Evolutionary conservation across 1,140 invertebrate species (phyloP), one percentile per base, ranked within the genome.

Genomic region (Drosophila littoralis): DNA sequence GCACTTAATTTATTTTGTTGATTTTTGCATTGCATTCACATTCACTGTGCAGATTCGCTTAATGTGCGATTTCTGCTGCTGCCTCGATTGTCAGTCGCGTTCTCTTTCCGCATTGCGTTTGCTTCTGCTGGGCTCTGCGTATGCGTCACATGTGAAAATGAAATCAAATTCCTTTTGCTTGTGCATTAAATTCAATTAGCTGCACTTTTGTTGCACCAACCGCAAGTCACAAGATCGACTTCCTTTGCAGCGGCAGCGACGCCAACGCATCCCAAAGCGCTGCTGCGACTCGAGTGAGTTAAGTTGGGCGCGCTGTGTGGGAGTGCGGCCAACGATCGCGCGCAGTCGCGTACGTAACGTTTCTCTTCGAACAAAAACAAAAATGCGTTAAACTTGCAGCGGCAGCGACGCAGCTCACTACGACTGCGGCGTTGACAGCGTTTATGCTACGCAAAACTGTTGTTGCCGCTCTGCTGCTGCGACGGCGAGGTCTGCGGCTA

Each of bases 161-260:
- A 82, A 82, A 67, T 81, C 66, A 79, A 72, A 82, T 83, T 82
- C 81, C 71, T 82, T 67, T 65, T 59, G 65, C 81, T 84, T 67
- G 73, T 79, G 77, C 76, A 86, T 88, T 86, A 89, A 86, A 83
- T 83, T 88, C 83, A 86, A 86, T 86, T 86, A 86, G 75, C 76
- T 79, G 65, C 73, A 79, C 73, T 79, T 68, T 71, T 72, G 73
- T 73, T 79, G 76, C 83, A 83, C 69, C 68, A 79, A 83, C 61
- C 68, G 58, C 68, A 75, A 79, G 77, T 86, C 80, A 83, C 76
- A 88, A 86, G 76, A 85, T 65, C 64, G 79, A 88, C 83, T 86
- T 88, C 83, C 83, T 77, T 80, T 80, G 45, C 63, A 43, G 50
- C 70, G 45, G 22, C 63, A 46, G 67, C 32, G 28, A 55, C 22